Evolutionary conservation across 2,113 vertebrate genomes (phyloP).

Genomic region (Brachypteracias leptosomus): DNA sequence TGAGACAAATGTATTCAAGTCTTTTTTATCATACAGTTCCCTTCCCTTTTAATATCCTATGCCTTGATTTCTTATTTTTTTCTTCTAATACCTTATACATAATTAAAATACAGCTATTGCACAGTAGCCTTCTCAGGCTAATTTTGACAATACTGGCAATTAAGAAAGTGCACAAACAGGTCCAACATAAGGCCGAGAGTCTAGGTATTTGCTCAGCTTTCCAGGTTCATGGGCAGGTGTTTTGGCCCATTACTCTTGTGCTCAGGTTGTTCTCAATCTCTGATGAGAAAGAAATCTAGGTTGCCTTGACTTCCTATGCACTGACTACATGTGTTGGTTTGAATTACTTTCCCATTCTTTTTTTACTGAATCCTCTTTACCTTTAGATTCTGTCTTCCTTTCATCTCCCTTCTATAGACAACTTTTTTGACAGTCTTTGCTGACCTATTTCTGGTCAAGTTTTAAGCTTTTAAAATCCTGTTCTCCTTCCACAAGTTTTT

Average conservation of each 20-base stretch:
- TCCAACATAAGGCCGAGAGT: not conserved
- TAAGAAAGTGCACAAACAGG: not conserved
- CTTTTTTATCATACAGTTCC: not conserved
- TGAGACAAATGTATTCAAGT: not conserved
- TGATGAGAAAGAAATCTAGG: not conserved
- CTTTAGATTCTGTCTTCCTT: not conserved
- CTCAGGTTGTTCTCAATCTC: not conserved
- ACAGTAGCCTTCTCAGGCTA: not conserved
- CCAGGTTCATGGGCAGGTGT: not conserved
- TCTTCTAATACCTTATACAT: not conserved
- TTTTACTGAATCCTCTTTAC: not conserved
- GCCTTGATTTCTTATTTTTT: not conserved
- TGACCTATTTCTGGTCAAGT: not conserved
- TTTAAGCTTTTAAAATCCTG: not conserved
- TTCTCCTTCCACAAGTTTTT: not conserved
- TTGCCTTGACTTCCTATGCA: not conserved
- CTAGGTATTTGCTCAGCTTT: not conserved
- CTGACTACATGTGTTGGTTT: rapidly evolving
- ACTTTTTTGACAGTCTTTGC: not conserved
- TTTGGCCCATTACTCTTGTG: not conserved
- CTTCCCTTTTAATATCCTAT: not conserved
- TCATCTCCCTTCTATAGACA: not conserved
- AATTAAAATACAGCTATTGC: not conserved
- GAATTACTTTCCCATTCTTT: not conserved
- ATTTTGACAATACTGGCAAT: not conserved